Base-by-base conservation (phyloP, 2,797 vertebrate genomes). In the Megaceryle alcyon region DNA sequence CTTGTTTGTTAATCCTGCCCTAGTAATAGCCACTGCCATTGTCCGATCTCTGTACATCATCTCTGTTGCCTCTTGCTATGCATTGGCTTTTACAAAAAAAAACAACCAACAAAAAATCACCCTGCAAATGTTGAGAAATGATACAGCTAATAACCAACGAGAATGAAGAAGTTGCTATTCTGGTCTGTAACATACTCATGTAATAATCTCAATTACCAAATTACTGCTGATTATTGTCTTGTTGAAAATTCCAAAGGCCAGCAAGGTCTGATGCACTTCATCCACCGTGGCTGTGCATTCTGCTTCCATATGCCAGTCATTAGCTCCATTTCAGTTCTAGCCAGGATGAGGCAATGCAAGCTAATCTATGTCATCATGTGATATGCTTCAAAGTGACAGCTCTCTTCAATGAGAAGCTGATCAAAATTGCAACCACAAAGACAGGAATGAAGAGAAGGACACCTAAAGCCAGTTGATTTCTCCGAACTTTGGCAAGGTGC, bases 311-410 rank as follows among this genome's bases (percentile, higher is more conserved):
- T 93, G 92, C 59, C 90, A 85, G 51, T 81, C 88, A 95, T 95
- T 91, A 96, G 92, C 84, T 95, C 79, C 88, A 78, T 91, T 95
- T 94, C 73, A 89, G 41, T 96, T 92, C 82, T 87, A 69, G 75
- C 86, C 86, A 92, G 89, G 87, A 95, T 2, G 0, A 78, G 80
- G 44, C 68, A 96, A 93, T 26, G 60, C 53, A 89, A 97, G 39
- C 82, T 92, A 96, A 95, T 89, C 69, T 43, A 26, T 92, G 76
- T 90, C 84, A 88, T 84, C 82, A 22, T 80, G 25, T 73, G 89
- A 91, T 77, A 57, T 82, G 87, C 83, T 95, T 95, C 85, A 92
- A 86, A 96, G 79, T 46, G 88, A 97, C 77, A 92, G 88, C 57
- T 92, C 61, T 95, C 77, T 80, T 78, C 6, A 0, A 86, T 57